Percentiles rank a stretch among this genome's conserved stretches.
These are phyloP conservation scores for Pomatostomus ruficeps DNA, from an alignment of 2,113 vertebrate genomes.

Conservation along the genomic window DNA sequence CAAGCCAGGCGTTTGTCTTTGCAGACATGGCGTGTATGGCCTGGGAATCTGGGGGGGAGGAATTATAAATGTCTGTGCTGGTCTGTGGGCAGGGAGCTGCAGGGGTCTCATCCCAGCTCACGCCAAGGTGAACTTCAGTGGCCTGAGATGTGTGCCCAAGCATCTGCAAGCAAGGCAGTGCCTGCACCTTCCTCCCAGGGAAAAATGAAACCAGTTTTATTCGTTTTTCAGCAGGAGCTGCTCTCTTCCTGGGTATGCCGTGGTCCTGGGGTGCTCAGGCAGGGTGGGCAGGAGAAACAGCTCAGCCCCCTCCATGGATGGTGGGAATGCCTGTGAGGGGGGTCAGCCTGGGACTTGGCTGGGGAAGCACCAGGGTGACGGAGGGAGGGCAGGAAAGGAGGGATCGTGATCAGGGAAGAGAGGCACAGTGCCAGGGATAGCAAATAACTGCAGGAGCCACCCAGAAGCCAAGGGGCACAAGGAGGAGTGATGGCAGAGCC, in stretches of 20 bases:
- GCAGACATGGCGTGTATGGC: neutral
- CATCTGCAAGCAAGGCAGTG: neutral
- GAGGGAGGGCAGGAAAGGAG: neutral
- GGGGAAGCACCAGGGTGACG: neutral
- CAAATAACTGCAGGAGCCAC: neutral
- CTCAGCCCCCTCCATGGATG: neutral
- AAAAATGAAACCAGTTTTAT: neutral
- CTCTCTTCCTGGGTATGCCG: fast-evolving
- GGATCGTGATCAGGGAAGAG: neutral
- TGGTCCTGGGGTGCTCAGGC: neutral
- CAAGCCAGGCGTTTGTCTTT: neutral
- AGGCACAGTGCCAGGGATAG: neutral
- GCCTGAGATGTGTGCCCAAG: neutral
- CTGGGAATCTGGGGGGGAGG: neutral
- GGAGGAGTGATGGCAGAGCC: neutral
- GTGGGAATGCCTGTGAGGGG: neutral
- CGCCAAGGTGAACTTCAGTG: neutral
- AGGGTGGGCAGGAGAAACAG: neutral
- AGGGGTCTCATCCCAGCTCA: neutral
- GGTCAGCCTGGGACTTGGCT: neutral
- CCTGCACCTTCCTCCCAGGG: neutral
- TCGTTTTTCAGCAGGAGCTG: neutral
- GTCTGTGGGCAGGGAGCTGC: fast-evolving
- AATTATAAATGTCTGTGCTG: neutral
- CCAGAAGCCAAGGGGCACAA: neutral